Base-by-base conservation (phyloP, 2,113 vertebrate genomes). In the Pelecanus crispus region DNA sequence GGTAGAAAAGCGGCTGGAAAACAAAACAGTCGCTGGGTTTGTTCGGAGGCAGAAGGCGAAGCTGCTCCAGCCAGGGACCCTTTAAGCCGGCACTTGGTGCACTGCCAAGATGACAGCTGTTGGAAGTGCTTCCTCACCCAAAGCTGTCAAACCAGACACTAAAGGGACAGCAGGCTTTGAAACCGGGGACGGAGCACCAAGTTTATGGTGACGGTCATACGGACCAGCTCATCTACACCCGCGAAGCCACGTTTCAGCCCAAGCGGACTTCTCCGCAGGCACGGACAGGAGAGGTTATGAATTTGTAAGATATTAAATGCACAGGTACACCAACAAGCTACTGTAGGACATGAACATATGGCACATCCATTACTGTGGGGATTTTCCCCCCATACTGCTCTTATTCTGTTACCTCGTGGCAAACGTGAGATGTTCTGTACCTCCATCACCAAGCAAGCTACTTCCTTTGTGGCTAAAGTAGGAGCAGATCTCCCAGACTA, bases 31-130 rank as follows among this genome's bases (percentile, higher is more conserved):
- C 95, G 90, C 93, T 72, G 98, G 97, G 96, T 97, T 98, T 98
- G 97, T 97, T 97, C 98, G 96, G 96, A 98, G 94, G 98, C 98
- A 97, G 97, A 97, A 98, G 96, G 97, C 92, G 98, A 97, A 96
- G 98, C 98, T 97, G 98, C 97, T 98, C 97, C 98, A 98, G 97
- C 98, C 98, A 94, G 98, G 97, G 98, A 98, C 97, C 97, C 98
- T 98, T 98, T 99, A 99, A 99, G 98, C 98, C 98, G 85, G 94
- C 95, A 97, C 98, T 98, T 99, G 99, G 99, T 99, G 98, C 97
- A 86, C 97, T 97, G 99, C 99, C 99, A 99, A 98, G 97, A 97
- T 99, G 99, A 99, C 99, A 99, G 99, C 99, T 99, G 99, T 99
- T 99, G 98, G 98, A 98, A 99, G 98, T 98, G 98, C 98, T 98